phyloP scores from a whole-genome alignment of 2,113 vertebrate genomes.

The Casuarius casuarius region DNA sequence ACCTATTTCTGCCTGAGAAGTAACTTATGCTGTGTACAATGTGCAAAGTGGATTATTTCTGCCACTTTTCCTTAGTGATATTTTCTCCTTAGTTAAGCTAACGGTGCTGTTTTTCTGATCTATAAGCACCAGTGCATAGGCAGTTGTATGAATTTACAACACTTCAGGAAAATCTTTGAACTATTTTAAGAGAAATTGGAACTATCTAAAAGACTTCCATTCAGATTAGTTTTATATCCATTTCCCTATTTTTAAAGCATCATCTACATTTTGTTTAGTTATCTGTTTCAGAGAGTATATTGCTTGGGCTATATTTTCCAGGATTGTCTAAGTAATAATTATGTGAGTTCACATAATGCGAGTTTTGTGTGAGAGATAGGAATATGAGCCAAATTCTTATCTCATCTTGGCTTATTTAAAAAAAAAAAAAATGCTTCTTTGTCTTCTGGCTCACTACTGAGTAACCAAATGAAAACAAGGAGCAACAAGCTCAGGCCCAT shows the following conservation, averaged over 20 bases:
- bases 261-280: not conserved
- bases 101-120: not conserved
- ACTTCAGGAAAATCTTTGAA: not conserved
- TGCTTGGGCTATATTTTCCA: not conserved
- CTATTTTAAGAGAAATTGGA: not conserved
- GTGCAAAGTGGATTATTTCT: not conserved
- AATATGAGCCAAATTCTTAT: not conserved
- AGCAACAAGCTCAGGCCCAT: not conserved
- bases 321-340: not conserved
- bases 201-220: not conserved
- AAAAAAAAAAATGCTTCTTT: not conserved
- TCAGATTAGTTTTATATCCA: not conserved
- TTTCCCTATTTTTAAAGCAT: not conserved
- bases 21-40: accelerated
- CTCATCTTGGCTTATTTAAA: not conserved
- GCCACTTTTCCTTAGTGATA: not conserved
- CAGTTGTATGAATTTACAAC: not conserved
- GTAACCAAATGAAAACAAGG: not conserved
- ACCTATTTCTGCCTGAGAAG: not conserved
- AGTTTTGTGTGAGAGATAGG: not conserved
- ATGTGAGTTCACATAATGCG: not conserved
- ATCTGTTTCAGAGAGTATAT: not conserved
- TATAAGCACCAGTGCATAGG: not conserved
- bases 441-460: not conserved
- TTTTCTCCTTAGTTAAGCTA: not conserved